A percentile compares a stretch with the other conserved stretches of the same genome.
Conservation (phyloP, 2,797 vertebrate species). For the Liparis tanakae region DNA sequence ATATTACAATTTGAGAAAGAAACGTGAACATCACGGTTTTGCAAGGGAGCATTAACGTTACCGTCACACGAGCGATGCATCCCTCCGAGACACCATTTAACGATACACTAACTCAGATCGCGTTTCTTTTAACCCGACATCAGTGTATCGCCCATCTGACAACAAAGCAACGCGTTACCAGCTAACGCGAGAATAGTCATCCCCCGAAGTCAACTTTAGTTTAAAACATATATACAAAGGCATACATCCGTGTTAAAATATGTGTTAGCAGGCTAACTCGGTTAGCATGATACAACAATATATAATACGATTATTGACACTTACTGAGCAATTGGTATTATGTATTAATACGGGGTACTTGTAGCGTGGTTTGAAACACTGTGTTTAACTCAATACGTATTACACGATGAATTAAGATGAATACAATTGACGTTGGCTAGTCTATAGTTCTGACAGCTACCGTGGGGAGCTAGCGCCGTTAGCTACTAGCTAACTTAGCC, state of each 20-base stretch:
- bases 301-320: not conserved
- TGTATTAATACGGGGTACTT: rapidly evolving
- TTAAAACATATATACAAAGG: conserved; percentile 68
- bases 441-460: conserved; percentile 68
- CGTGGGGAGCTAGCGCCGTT: conserved; percentile 45
- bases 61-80: not conserved
- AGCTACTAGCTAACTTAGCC: conserved; percentile 68
- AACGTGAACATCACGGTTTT: not conserved
- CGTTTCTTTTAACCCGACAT: conserved; percentile 18
- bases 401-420: not conserved
- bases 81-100: conserved; percentile 12
- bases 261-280: conserved; percentile 50
- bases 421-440: conserved; percentile 7
- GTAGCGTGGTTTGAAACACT: rapidly evolving
- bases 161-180: not conserved
- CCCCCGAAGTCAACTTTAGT: not conserved
- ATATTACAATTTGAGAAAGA: not conserved
- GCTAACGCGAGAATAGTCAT: not conserved
- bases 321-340: not conserved
- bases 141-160: not conserved
- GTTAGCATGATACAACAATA: conserved; percentile 27
- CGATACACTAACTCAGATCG: not conserved
- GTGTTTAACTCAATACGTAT: not conserved
- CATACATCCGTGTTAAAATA: conserved; percentile 8
- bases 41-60: not conserved